These are phyloP conservation scores for Microvelia longipes DNA, from an alignment of 1,140 invertebrate species.

Conservation along the genomic window DNA sequence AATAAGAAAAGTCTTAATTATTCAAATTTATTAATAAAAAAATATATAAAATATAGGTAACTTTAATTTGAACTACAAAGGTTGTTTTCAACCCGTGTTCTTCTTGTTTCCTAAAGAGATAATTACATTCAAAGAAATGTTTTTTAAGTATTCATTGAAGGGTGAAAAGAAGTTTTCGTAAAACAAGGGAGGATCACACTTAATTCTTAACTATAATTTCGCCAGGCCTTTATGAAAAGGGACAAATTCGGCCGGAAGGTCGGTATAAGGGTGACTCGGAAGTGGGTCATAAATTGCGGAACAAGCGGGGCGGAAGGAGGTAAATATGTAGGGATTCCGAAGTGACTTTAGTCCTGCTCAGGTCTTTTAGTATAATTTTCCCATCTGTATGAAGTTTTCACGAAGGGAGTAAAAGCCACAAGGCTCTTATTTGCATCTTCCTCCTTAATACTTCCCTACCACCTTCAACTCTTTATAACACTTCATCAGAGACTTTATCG, in stretches of 20 bases:
- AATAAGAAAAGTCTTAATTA: too few relatives aligned
- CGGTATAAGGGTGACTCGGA: background rate
- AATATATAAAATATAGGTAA: too few relatives aligned
- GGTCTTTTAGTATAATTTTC: background rate
- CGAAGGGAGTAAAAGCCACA: background rate
- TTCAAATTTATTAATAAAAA: too few relatives aligned
- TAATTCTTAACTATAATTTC: background rate
- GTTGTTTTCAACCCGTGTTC: too few relatives aligned
- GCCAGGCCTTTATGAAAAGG: background rate
- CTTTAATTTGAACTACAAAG: too few relatives aligned
- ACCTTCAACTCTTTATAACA: background rate
- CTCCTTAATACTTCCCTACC: background rate
- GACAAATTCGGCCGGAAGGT: background rate
- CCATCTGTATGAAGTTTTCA: background rate
- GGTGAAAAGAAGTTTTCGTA: background rate
- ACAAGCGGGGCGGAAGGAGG: background rate
- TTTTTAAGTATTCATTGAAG: background rate
- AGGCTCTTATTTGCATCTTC: background rate
- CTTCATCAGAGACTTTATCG: background rate
- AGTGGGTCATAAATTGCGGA: background rate
- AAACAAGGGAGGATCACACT: background rate
- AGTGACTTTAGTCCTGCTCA: background rate
- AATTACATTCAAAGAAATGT: too few relatives aligned
- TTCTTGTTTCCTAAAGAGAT: too few relatives aligned
- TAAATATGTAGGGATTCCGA: background rate